Evolutionary conservation across 2,888 invertebrate species (phyloP).

Genomic region (Macaria liturata): DNA sequence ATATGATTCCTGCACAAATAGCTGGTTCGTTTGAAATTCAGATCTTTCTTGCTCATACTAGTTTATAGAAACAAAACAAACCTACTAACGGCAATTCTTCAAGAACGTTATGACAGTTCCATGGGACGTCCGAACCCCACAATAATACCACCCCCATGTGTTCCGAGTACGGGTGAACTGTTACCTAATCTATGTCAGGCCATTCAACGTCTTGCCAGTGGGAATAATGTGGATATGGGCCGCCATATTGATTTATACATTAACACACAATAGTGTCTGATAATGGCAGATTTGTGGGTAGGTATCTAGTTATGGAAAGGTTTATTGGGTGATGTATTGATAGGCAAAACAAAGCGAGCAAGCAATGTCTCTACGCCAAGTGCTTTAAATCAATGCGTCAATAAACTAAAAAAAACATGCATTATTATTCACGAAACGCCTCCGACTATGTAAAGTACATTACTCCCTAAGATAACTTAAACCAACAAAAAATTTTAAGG

Average conservation of each 20-base stretch:
- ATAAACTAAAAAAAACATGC: too few relatives aligned
- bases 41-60: not conserved
- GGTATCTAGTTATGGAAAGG: conserved; percentile 26
- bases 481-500: too few relatives aligned
- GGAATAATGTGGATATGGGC: conserved; percentile 46
- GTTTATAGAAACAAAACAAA: too few relatives aligned
- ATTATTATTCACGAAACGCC: too few relatives aligned
- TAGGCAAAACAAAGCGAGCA: too few relatives aligned
- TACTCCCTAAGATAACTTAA: too few relatives aligned
- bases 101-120: not conserved
- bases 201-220: conserved; percentile 54
- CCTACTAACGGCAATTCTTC: not conserved
- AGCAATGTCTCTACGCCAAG: too few relatives aligned
- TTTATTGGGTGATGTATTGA: not conserved
- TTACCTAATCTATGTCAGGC: conserved; percentile 31
- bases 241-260: conserved; percentile 41
- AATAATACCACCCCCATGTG: conserved; percentile 64
- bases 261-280: conserved; percentile 32
- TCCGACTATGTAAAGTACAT: too few relatives aligned
- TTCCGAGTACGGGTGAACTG: conserved; percentile 30
- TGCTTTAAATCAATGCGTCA: too few relatives aligned
- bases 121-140: conserved; percentile 43
- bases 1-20: too few relatives aligned
- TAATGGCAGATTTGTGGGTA: conserved; percentile 18
- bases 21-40: too few relatives aligned